Base-by-base conservation (phyloP, 2,888 invertebrate genomes). In the Orthonychiurus folsomi region DNA sequence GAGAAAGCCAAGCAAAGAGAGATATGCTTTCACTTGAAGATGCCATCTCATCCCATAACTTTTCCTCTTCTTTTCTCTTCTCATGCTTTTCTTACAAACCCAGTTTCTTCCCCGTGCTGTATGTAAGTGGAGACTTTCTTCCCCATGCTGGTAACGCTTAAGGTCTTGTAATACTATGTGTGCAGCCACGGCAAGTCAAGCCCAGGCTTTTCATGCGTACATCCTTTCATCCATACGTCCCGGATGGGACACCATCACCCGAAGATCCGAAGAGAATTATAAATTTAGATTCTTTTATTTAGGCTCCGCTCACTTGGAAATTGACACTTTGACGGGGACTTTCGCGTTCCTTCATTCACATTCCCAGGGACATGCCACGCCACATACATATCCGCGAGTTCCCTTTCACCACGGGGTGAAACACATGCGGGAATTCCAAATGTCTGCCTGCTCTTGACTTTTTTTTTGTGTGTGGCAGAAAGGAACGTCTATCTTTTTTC, bases 291-390 rank as follows among this genome's bases (percentile, higher is more conserved):
- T 67, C 67, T 62, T 67, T 67, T 28, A 37, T 37, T 37, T 37
- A 37, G 37, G 37, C 66, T 64, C 64, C 62, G 60, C 61, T 63
- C 63, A 66, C 65, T 67, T 67, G 66, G 64, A 67, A 69, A 69
- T 66, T 69, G 69, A 69, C 67, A 69, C 67, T 67, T 69, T 69
- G 67, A 67, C 69, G 62, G 57, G 62, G 57, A 23, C 12, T n/a
- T n/a, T n/a, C 56, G 56, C 48, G 48, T 56, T 57, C 61, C 15
- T 37, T 37, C 37, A 37, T 37, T 37, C 37, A 37, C 37, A 37
- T 37, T 37, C 37, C 37, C 5, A 5, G 15, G 37, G 37, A 37
- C 37, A 37, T 37, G 15, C 37, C 37, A 15, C 37, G n/a, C n/a
- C n/a, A n/a, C n/a, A n/a, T n/a, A n/a, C n/a, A n/a, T n/a, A n/a